These are phyloP conservation scores for Berghia stephanieae DNA, from an alignment of 1,140 invertebrate genomes.

Conservation along the genomic window DNA sequence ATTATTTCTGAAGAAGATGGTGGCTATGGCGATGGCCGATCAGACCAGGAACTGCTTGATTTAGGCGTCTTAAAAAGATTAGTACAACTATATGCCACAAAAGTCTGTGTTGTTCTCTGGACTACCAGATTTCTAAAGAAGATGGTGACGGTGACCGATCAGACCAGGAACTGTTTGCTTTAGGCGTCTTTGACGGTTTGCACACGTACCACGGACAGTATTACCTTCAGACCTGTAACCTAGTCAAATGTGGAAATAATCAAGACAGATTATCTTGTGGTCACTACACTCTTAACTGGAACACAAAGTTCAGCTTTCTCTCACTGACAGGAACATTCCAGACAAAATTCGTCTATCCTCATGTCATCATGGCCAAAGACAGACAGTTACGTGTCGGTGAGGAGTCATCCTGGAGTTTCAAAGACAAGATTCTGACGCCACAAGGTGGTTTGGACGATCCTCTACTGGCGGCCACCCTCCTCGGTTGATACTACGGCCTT, in stretches of 20 bases:
- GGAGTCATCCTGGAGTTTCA: constrained; percentile 23
- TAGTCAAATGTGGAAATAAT: constrained; percentile 46
- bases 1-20: too few species aligned
- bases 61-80: too few species aligned
- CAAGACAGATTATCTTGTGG: constrained; percentile 41
- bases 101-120: constrained; percentile 44
- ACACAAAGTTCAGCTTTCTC: constrained; percentile 40
- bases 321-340: constrained; percentile 43
- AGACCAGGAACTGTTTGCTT: constrained; percentile 41
- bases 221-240: constrained; percentile 53
- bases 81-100: too few species aligned
- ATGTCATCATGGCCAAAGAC: constrained; percentile 38
- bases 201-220: constrained; percentile 46
- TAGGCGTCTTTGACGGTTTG: constrained; percentile 57
- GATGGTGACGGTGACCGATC: background rate
- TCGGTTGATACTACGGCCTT: constrained; percentile 38
- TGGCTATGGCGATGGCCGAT: too few species aligned
- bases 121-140: constrained; percentile 35
- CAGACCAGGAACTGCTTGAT: too few species aligned
- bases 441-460: constrained; percentile 23
- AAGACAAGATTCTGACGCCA: constrained; percentile 14
- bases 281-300: constrained; percentile 22
- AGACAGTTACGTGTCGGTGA: constrained; percentile 19
- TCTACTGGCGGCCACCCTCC: constrained; percentile 38
- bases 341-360: constrained; percentile 49